These are phyloP conservation scores for Phrynocephalus forsythii DNA, from an alignment of 2,797 vertebrate species.

Conservation along the genomic window DNA sequence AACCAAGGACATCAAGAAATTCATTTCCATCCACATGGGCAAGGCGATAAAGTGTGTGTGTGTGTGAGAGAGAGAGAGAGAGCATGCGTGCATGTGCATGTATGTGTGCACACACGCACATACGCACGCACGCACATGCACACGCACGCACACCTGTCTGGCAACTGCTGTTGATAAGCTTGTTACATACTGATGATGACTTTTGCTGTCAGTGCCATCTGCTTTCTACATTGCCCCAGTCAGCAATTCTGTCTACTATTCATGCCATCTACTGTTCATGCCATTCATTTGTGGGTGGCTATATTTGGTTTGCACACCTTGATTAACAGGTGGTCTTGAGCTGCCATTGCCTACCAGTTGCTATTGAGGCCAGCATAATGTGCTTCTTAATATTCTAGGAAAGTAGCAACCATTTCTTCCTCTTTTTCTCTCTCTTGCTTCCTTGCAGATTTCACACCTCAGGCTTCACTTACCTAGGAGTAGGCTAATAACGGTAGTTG, in stretches of 20 bases:
- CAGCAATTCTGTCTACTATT: background rate
- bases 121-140: too few species aligned
- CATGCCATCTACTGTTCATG: background rate
- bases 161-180: background rate
- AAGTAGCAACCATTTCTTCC: slow-evolving; percentile 19
- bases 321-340: slow-evolving; percentile 30
- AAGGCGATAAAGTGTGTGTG: too few species aligned
- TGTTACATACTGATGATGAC: background rate
- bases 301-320: slow-evolving; percentile 22
- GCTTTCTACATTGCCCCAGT: slow-evolving; percentile 22
- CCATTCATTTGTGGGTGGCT: slow-evolving; percentile 20
- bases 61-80: too few species aligned
- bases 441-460: slow-evolving; percentile 36
- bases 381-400: background rate
- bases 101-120: too few species aligned
- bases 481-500: slow-evolving; percentile 34
- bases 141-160: background rate
- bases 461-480: slow-evolving; percentile 22
- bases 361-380: background rate
- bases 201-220: slow-evolving; percentile 10
- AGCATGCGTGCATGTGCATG: too few species aligned
- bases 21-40: too few species aligned
- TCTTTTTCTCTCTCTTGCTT: background rate
- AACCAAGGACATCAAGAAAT: too few species aligned
- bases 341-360: slow-evolving; percentile 8